phyloP scores from a whole-genome alignment of 2,113 vertebrate species.

The Periophthalmodon schlosseri region DNA sequence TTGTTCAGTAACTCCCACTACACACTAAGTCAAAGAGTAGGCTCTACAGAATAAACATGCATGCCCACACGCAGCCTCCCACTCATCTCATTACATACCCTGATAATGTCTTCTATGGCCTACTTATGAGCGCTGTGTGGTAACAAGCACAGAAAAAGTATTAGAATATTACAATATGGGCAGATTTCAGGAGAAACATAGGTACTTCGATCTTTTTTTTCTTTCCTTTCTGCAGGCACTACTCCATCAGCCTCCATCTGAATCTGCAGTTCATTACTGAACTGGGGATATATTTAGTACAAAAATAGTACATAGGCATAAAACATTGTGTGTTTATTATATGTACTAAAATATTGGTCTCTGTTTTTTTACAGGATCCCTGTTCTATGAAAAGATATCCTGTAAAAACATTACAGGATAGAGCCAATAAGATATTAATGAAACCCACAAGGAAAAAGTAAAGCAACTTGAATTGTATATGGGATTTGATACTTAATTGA shows the following conservation, averaged over 20 bases:
- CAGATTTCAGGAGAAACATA: neutral
- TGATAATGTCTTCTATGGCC: constrained; percentile 43
- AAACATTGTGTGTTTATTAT: neutral
- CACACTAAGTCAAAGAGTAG: constrained; percentile 59
- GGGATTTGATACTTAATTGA: too few species aligned
- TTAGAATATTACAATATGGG: neutral
- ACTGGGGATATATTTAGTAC: neutral
- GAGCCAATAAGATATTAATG: too few species aligned
- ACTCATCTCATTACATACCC: constrained; percentile 56
- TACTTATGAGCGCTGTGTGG: constrained; percentile 15
- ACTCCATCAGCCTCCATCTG: neutral
- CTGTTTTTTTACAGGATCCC: neutral
- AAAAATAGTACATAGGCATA: neutral
- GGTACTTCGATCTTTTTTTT: neutral
- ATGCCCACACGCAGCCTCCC: constrained; percentile 62
- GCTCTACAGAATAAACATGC: constrained; percentile 46
- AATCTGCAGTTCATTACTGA: neutral
- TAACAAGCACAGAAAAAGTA: constrained; percentile 2
- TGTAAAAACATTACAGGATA: too few species aligned
- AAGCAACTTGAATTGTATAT: too few species aligned
- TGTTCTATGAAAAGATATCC: too few species aligned
- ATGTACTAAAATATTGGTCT: neutral
- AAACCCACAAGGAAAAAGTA: too few species aligned
- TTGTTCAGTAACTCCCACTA: constrained; percentile 45
- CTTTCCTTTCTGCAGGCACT: neutral